Evolutionary conservation across 2,797 vertebrate genomes (phyloP).

Genomic region (Lacerta viridis): DNA sequence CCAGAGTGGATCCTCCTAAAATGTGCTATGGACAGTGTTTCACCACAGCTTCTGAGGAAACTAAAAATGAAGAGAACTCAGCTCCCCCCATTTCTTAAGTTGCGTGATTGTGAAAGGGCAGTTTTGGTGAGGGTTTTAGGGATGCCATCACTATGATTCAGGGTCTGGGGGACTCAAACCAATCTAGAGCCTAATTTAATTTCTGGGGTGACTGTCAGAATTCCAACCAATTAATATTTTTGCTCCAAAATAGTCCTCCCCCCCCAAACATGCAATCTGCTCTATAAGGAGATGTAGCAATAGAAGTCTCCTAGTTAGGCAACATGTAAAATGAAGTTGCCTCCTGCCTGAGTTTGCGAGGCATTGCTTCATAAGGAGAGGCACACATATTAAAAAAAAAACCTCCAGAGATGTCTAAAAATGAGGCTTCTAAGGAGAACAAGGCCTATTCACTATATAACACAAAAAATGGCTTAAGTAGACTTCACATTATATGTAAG

Average conservation of each 20-base stretch:
- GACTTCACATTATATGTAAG: no score
- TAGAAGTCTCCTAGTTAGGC: background rate
- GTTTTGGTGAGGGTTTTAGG: background rate
- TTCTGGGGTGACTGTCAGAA: background rate
- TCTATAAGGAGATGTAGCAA: background rate
- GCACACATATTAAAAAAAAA: no score
- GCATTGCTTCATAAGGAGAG: background rate
- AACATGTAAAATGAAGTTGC: background rate
- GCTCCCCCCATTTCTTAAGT: no score
- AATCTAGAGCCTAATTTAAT: background rate
- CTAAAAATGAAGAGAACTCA: no score
- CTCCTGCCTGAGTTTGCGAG: background rate
- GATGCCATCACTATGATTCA: background rate
- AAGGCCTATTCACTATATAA: conserved; percentile 32
- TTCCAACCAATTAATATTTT: background rate
- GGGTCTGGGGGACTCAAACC: background rate
- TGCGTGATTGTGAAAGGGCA: no score
- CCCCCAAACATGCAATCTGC: background rate
- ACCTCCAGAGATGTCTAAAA: background rate
- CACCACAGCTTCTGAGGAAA: no score
- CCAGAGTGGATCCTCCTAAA: no score
- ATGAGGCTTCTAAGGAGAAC: background rate
- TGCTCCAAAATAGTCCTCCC: background rate
- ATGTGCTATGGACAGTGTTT: no score
- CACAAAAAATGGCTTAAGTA: no score